Evolutionary conservation across 2,797 vertebrate species (phyloP).

Genomic region (Chelmon rostratus): DNA sequence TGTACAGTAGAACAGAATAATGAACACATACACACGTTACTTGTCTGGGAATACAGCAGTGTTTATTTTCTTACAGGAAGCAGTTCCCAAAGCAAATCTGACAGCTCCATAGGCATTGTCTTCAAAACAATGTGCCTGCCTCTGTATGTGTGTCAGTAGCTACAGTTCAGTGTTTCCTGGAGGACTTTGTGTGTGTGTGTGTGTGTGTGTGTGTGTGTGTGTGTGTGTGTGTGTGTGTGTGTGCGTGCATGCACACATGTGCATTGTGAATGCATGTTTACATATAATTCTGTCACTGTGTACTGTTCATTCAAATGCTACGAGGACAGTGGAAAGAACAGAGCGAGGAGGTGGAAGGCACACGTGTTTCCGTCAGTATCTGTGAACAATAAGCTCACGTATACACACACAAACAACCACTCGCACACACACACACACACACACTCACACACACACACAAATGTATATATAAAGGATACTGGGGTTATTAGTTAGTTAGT

Average conservation of each 20-base stretch:
- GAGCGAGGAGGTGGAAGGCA: background rate
- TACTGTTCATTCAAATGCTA: constrained; percentile 1
- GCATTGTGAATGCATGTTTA: background rate
- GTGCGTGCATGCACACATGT: background rate
- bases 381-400: background rate
- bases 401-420: background rate
- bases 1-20: background rate
- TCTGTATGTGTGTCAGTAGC: background rate
- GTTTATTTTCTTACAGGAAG: constrained; percentile 60
- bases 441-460: background rate
- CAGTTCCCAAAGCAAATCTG: constrained; percentile 39
- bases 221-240: background rate
- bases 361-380: constrained; percentile 23
- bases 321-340: constrained; percentile 4
- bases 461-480: background rate
- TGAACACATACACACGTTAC: constrained; percentile 1
- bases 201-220: background rate
- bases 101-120: constrained; percentile 59
- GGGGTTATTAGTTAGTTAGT: no score
- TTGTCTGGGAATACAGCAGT: constrained; percentile 38
- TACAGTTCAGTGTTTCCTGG: constrained; percentile 4
- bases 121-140: constrained; percentile 51
- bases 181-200: background rate
- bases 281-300: constrained; percentile 1
- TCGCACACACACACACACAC: background rate